phyloP scores from a whole-genome alignment of 2,113 vertebrate species.

The Xenus cinereus region DNA sequence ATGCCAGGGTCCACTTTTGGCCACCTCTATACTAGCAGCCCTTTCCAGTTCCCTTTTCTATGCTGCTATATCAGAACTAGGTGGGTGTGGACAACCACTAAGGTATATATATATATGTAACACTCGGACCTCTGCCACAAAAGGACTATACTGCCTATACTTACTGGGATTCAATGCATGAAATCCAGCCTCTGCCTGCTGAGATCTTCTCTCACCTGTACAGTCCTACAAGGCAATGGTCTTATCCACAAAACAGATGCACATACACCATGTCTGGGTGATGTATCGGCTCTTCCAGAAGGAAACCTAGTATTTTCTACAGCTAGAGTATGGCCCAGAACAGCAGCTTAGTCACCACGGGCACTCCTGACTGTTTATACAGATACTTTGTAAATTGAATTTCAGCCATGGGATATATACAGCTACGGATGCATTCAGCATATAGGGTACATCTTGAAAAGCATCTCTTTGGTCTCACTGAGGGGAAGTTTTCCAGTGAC shows the following conservation, averaged over 20 bases:
- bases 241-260: background rate
- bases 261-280: background rate
- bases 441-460: background rate
- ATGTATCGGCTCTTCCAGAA: background rate
- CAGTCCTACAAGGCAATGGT: background rate
- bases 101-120: background rate
- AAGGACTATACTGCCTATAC: background rate
- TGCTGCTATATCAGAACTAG: background rate
- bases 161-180: background rate
- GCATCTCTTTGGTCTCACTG: background rate
- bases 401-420: background rate
- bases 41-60: background rate
- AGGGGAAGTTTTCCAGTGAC: background rate
- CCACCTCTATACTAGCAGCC: background rate
- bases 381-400: background rate
- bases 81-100: background rate
- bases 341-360: background rate
- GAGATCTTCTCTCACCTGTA: background rate
- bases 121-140: background rate
- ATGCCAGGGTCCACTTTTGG: background rate
- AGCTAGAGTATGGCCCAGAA: background rate
- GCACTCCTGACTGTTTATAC: background rate
- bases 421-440: background rate
- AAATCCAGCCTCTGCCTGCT: background rate
- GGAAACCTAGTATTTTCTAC: background rate